Conservation (phyloP, 2,888 invertebrate genomes). For the Drosophila austrosaltans region DNA sequence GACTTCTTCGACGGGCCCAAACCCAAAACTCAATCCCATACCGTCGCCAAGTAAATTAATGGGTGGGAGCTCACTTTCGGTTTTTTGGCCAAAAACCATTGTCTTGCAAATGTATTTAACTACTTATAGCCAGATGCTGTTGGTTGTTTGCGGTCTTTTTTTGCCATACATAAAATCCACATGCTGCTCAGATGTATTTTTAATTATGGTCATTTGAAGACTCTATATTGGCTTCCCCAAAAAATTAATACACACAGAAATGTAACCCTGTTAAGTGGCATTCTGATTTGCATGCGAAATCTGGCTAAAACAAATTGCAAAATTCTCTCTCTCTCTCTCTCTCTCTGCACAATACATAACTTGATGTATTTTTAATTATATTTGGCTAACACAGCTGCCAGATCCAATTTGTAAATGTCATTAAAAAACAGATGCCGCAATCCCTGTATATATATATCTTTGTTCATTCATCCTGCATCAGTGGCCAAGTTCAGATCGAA, state of each 20-base stretch:
- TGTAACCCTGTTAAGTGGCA: conserved; percentile 42
- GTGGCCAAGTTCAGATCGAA: conserved; percentile 42
- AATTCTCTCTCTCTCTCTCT: conserved; percentile 22
- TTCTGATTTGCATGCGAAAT: conserved; percentile 51
- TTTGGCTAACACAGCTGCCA: conserved; percentile 20
- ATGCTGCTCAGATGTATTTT: conserved; percentile 71
- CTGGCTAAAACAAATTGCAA: conserved; percentile 48
- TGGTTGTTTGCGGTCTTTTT: background rate
- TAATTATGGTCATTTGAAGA: conserved; percentile 71
- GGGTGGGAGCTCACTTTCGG: conserved; percentile 52
- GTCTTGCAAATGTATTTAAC: conserved; percentile 27
- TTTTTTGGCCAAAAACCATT: conserved; percentile 35
- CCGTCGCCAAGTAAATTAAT: conserved; percentile 6
- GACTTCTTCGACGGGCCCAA: conserved; percentile 55
- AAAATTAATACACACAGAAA: background rate
- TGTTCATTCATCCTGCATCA: conserved; percentile 25
- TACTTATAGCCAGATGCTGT: conserved; percentile 32
- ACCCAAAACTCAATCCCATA: background rate
- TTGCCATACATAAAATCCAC: conserved; percentile 56
- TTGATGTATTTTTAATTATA: conserved; percentile 71
- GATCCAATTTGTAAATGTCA: conserved; percentile 52
- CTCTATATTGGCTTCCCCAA: conserved; percentile 35
- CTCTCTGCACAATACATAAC: conserved; percentile 29
- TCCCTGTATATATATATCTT: background rate
- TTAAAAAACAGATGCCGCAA: conserved; percentile 43